Base-by-base conservation (phyloP, 2,888 invertebrate species). In the Plebejus anna region DNA sequence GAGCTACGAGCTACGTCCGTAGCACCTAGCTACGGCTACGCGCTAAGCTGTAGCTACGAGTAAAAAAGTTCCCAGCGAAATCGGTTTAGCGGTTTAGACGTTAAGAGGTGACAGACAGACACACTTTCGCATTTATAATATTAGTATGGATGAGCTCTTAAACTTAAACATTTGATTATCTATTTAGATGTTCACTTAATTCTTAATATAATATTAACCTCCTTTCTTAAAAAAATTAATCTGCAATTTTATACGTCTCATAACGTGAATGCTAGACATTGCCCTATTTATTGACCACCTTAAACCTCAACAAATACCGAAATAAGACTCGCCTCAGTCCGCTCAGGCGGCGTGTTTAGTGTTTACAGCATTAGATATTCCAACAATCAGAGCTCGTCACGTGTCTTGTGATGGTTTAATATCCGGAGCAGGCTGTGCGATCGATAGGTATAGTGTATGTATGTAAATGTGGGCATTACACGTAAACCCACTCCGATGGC, bases 381-480 rank as follows among this genome's bases (percentile, higher is more conserved):
- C 57, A 57, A 72, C 76, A 76, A 76, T 76, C 76, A 76, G 72
- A 61, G 72, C 76, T 72, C 51, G 70, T 70, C 75, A 76, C 75
- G 76, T 77, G 77, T 77, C 79, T 78, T 78, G 78, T 78, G 79
- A 79, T 78, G 76, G 79, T 78, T 77, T 79, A 79, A 79, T 79
- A 78, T 79, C 78, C 75, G 55, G 75, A 78, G 76, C 78, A 78
- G 78, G 71, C 76, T 72, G 75, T 75, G 61, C 76, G 78, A 76
- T 79, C 77, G 77, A 77, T 80, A 78, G 78, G 78, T 78, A 80
- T 79, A 55, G 78, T 79, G 76, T 51, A 78, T 79, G 79, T 80
- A 79, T 80, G 81, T 80, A 80, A 81, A 80, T 80, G 78, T 78
- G 77, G 78, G 80, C 77, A 81, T 81, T 79, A 80, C 81, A 81